These are phyloP conservation scores for Lamproptera curius DNA, from an alignment of 2,888 invertebrate genomes.

Conservation along the genomic window DNA sequence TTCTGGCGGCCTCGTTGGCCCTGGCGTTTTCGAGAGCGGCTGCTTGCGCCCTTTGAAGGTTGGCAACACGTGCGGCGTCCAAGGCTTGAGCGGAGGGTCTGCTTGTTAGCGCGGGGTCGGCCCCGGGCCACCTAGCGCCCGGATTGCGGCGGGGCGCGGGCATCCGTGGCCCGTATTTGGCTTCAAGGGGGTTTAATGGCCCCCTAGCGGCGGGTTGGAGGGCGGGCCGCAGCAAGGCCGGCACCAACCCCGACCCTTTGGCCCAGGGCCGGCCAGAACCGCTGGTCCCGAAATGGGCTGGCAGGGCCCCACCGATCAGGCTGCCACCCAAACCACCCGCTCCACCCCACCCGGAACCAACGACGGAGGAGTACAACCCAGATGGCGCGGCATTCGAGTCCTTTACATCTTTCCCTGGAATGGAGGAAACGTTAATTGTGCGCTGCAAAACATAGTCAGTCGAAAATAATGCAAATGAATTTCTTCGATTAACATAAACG, in stretches of 20 bases:
- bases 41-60: conserved; percentile 66
- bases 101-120: conserved; percentile 64
- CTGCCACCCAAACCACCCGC: conserved; percentile 27
- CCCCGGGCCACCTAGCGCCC: conserved; percentile 64
- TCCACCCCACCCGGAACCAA: conserved; percentile 28
- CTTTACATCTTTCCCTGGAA: conserved; percentile 31
- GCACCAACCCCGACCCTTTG: conserved; percentile 14
- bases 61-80: conserved; percentile 62
- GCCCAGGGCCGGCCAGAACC: no score
- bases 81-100: conserved; percentile 70
- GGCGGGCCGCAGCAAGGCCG: conserved; percentile 46
- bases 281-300: neutral
- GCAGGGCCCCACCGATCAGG: conserved; percentile 25
- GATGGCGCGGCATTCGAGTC: conserved; percentile 36
- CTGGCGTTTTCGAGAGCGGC: conserved; percentile 66
- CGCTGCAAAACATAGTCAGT: no score
- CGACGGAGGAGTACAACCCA: conserved; percentile 12
- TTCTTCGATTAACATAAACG: no score
- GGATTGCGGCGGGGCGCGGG: conserved; percentile 69
- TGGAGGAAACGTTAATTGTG: no score
- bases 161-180: conserved; percentile 69
- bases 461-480: no score
- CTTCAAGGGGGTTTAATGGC: conserved; percentile 66
- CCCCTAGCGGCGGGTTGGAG: conserved; percentile 63
- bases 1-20: conserved; percentile 62